phyloP scores from a whole-genome alignment of 2,797 vertebrate genomes.

The Monodelphis domestica region DNA sequence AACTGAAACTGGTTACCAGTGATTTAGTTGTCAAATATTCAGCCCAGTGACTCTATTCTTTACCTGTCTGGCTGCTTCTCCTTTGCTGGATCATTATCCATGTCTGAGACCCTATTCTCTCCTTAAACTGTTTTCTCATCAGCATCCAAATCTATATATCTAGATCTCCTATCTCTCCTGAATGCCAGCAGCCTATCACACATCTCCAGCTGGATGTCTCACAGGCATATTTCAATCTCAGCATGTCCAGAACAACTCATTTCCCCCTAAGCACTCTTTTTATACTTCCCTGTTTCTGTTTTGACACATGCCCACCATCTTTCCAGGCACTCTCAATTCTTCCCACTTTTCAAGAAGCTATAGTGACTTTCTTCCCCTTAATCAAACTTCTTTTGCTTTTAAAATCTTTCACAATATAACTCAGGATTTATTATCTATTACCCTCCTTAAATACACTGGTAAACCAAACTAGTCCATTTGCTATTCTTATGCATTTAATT shows the following conservation, averaged over 20 bases:
- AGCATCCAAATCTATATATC: background rate
- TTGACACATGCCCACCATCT: background rate
- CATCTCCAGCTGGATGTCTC: background rate
- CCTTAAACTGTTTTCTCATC: background rate
- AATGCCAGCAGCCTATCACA: background rate
- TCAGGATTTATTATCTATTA: background rate
- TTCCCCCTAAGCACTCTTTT: background rate
- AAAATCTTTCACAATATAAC: background rate
- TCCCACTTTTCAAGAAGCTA: slow-evolving; percentile 9
- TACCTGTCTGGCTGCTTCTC: background rate
- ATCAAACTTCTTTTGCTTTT: background rate
- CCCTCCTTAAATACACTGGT: background rate
- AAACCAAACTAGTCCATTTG: background rate
- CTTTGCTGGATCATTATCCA: background rate
- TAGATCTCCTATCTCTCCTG: background rate
- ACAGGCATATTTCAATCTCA: background rate
- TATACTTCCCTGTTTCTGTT: background rate
- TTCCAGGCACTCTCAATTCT: slow-evolving; percentile 22
- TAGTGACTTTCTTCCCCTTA: background rate
- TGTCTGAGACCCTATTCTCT: background rate
- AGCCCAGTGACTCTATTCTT: background rate
- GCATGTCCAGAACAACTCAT: background rate
- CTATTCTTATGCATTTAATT: background rate
- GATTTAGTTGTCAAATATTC: background rate
- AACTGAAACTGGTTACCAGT: background rate